Percentiles rank a stretch among this genome's conserved stretches.
Evolutionary conservation across 1,140 invertebrate species (phyloP).

Genomic region (Brachionus angularis): DNA sequence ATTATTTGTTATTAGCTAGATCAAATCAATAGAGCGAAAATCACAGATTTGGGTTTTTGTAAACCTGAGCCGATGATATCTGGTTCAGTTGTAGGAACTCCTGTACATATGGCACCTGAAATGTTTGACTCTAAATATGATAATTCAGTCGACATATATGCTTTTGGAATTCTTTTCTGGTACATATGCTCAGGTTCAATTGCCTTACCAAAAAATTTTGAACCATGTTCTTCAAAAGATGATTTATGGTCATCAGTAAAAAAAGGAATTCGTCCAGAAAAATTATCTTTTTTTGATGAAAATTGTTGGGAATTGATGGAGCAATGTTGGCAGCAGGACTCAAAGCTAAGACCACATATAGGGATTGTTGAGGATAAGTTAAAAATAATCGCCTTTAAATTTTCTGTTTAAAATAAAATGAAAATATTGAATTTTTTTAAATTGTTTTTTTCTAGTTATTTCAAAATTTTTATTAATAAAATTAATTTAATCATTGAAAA

Average conservation of each 20-base stretch:
- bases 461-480: no score
- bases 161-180: constrained; percentile 86
- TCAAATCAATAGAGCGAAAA: constrained; percentile 68
- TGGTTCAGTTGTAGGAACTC: constrained; percentile 68
- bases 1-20: constrained; percentile 64
- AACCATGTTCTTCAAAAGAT: constrained; percentile 80
- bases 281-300: constrained; percentile 64
- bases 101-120: constrained; percentile 87
- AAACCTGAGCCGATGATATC: constrained; percentile 86
- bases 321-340: constrained; percentile 76
- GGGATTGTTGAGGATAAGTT: constrained; percentile 57
- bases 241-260: constrained; percentile 78
- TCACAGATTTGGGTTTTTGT: constrained; percentile 85
- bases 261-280: constrained; percentile 69
- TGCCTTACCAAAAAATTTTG: constrained; percentile 72
- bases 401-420: not conserved
- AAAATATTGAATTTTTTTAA: no score
- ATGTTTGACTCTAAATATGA: constrained; percentile 73
- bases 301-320: constrained; percentile 80
- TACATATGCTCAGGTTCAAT: constrained; percentile 75
- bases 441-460: no score
- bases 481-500: no score
- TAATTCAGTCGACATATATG: constrained; percentile 80
- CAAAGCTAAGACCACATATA: constrained; percentile 69
- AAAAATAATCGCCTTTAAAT: not conserved